These are phyloP conservation scores for Sinonovacula constricta DNA, from an alignment of 1,140 invertebrate genomes.

Conservation along the genomic window DNA sequence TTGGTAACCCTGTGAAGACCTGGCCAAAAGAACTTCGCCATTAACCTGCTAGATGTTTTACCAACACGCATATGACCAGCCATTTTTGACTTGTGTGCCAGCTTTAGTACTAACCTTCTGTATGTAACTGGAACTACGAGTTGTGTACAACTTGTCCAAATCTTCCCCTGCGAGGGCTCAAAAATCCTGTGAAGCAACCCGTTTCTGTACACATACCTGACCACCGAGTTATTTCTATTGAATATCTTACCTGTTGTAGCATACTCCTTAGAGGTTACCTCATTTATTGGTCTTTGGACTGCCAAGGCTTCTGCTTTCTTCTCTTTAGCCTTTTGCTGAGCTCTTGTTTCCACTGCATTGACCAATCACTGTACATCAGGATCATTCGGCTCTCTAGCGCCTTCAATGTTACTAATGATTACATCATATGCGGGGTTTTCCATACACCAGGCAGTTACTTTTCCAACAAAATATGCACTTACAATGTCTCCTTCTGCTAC, in stretches of 20 bases:
- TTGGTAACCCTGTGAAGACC: slow-evolving; percentile 7
- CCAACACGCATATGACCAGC: slow-evolving; percentile 5
- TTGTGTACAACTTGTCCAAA: background rate
- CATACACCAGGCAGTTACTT: background rate
- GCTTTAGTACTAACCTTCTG: slow-evolving; percentile 6
- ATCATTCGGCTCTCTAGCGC: background rate
- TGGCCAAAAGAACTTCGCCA: slow-evolving; percentile 46
- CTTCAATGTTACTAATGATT: background rate
- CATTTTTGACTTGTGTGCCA: slow-evolving; percentile 34
- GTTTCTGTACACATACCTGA: background rate
- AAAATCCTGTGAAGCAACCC: background rate
- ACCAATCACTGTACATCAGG: background rate
- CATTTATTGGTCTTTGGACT: background rate
- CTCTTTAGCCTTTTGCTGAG: background rate
- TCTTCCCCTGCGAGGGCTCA: background rate
- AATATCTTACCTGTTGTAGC: background rate
- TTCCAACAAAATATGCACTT: background rate
- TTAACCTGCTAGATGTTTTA: background rate
- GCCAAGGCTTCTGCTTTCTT: too few species aligned
- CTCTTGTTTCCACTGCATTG: background rate
- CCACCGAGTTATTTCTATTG: background rate
- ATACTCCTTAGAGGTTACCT: background rate
- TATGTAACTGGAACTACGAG: slow-evolving; percentile 17
- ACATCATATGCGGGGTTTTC: slow-evolving; percentile 4
- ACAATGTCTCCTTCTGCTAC: background rate